Conservation (phyloP, 2,888 invertebrate genomes). For the Himalopsyche tibetana region DNA sequence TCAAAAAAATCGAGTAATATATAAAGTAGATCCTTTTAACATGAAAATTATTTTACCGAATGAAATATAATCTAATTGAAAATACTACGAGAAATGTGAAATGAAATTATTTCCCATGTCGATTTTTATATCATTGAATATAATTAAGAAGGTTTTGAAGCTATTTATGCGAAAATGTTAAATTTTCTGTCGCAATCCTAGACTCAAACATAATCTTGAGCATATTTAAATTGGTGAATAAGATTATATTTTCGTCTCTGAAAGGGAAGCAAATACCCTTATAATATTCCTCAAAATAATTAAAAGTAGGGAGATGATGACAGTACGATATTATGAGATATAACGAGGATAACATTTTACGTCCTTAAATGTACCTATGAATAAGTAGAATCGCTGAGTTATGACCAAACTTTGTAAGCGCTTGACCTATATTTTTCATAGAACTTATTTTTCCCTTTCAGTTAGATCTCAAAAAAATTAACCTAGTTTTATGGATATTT, state of each 20-base stretch:
- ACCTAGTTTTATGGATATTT: neutral
- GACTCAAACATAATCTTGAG: neutral
- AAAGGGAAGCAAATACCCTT: conserved; percentile 13
- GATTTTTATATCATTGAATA: too few species aligned
- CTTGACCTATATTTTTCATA: conserved; percentile 4
- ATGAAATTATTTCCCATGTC: too few species aligned
- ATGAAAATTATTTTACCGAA: too few species aligned
- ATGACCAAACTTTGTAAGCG: conserved; percentile 20
- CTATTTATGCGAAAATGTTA: neutral
- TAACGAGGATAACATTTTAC: conserved; percentile 31
- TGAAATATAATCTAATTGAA: too few species aligned
- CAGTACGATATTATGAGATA: conserved; percentile 25
- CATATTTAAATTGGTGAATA: neutral
- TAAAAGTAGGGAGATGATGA: conserved; percentile 10
- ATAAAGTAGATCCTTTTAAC: too few species aligned
- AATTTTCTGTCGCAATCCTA: neutral
- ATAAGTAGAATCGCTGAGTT: conserved; percentile 8
- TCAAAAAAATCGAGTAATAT: too few species aligned
- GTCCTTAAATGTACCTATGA: conserved; percentile 4
- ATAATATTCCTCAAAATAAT: conserved; percentile 10
- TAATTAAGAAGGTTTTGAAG: too few species aligned
- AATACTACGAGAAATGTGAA: too few species aligned
- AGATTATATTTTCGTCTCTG: neutral
- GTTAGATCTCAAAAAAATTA: neutral
- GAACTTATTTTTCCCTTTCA: conserved; percentile 10